phyloP scores from a whole-genome alignment of 2,888 invertebrate species.

The Eupithecia pulchellata region DNA sequence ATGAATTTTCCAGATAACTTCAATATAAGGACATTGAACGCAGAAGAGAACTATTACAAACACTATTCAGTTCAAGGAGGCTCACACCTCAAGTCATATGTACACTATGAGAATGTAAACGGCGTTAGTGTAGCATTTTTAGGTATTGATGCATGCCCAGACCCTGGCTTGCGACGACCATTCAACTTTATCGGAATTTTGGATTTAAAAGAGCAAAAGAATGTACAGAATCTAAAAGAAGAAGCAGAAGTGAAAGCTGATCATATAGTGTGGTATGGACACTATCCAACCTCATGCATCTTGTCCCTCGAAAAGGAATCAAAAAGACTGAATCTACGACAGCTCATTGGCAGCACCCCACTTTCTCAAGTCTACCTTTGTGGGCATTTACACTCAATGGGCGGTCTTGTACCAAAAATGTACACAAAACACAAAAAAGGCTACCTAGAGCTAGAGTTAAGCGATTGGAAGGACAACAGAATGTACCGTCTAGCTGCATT shows the following conservation, averaged over 20 bases:
- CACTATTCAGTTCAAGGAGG: slow-evolving; percentile 93
- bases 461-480: slow-evolving; percentile 96
- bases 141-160: slow-evolving; percentile 94
- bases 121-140: slow-evolving; percentile 91
- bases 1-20: slow-evolving; percentile 91
- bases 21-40: slow-evolving; percentile 89
- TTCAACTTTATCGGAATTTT: slow-evolving; percentile 95
- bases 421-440: slow-evolving; percentile 94
- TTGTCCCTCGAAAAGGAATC: slow-evolving; percentile 84
- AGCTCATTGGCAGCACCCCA: slow-evolving; percentile 85
- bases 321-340: slow-evolving; percentile 80
- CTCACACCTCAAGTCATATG: slow-evolving; percentile 89
- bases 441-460: slow-evolving; percentile 94
- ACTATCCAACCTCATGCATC: slow-evolving; percentile 96
- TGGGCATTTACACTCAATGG: slow-evolving; percentile 95
- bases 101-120: slow-evolving; percentile 84
- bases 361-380: slow-evolving; percentile 92
- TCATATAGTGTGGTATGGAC: slow-evolving; percentile 89
- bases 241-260: slow-evolving; percentile 80
- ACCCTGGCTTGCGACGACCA: slow-evolving; percentile 93
- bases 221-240: slow-evolving; percentile 84
- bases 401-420: slow-evolving; percentile 92
- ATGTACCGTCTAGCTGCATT: slow-evolving; percentile 93
- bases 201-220: slow-evolving; percentile 83
- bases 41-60: slow-evolving; percentile 90